Percentiles rank a stretch among this genome's conserved stretches.
Conservation (phyloP, 2,113 vertebrate species). For the Opisthocomus hoazin region DNA sequence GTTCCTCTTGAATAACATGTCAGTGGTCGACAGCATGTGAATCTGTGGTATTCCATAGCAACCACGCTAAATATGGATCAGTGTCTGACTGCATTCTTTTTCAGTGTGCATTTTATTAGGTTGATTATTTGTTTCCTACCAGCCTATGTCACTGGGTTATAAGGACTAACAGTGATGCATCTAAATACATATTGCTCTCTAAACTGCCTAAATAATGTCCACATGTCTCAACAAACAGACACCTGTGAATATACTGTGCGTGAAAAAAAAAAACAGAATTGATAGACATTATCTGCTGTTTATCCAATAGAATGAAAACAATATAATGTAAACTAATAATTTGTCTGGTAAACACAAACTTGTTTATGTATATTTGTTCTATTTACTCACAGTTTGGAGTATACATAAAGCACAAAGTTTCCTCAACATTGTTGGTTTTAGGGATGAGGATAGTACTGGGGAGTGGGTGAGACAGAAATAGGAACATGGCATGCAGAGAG, state of each 20-base stretch:
- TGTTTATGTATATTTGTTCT: background rate
- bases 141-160: background rate
- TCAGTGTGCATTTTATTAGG: background rate
- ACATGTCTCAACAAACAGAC: background rate
- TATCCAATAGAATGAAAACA: background rate
- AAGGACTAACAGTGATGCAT: background rate
- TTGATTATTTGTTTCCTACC: background rate
- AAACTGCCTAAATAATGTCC: background rate
- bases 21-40: background rate
- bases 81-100: background rate
- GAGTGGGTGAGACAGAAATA: background rate
- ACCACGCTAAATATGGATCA: slow-evolving; percentile 14
- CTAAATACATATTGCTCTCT: background rate
- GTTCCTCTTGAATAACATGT: background rate
- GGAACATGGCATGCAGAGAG: background rate
- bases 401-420: background rate
- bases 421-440: background rate
- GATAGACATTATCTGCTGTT: background rate
- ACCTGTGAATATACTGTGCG: background rate
- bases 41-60: slow-evolving; percentile 6
- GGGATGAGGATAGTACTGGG: background rate
- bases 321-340: background rate
- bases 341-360: background rate
- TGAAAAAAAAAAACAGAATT: background rate
- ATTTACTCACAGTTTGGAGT: background rate